Percentiles rank a stretch among this genome's conserved stretches.
Conservation (phyloP, 2,797 vertebrate genomes). For the Typhlichthys subterraneus region DNA sequence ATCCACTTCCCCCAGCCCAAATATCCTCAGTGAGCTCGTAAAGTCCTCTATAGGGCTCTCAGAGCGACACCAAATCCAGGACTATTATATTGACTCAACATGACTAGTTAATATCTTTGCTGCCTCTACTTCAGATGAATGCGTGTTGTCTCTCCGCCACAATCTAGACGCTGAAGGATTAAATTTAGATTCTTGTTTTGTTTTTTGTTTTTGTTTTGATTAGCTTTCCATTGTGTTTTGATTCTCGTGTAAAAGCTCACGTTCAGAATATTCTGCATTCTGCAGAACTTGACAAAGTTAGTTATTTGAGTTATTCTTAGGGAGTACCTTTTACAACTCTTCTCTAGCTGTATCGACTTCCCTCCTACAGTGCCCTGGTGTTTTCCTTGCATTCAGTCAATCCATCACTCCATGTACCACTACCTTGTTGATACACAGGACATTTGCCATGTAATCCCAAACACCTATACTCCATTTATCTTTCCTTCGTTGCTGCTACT, state of each 20-base stretch:
- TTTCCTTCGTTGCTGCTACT: constrained; percentile 5
- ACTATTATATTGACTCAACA: constrained; percentile 70
- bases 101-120: constrained; percentile 65
- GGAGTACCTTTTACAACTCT: neutral
- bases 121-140: constrained; percentile 31
- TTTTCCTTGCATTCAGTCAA: constrained; percentile 21
- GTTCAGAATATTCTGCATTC: constrained; percentile 18
- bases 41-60: constrained; percentile 58
- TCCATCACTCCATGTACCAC: constrained; percentile 21
- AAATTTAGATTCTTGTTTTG: constrained; percentile 45
- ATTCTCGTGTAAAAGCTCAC: too few species aligned
- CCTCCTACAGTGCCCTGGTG: neutral
- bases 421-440: constrained; percentile 24
- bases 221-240: too few species aligned
- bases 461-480: constrained; percentile 12
- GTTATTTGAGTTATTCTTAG: constrained; percentile 26
- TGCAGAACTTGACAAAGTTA: constrained; percentile 12
- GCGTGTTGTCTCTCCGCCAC: constrained; percentile 11
- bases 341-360: neutral
- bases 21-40: constrained; percentile 63
- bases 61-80: constrained; percentile 69
- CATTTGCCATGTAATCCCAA: constrained; percentile 37
- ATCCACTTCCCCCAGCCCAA: constrained; percentile 3
- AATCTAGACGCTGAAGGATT: constrained; percentile 48
- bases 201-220: constrained; percentile 29